Evolutionary conservation across 1,140 invertebrate species (phyloP), one percentile per base, ranked within the genome.

Genomic region (Homarus americanus): DNA sequence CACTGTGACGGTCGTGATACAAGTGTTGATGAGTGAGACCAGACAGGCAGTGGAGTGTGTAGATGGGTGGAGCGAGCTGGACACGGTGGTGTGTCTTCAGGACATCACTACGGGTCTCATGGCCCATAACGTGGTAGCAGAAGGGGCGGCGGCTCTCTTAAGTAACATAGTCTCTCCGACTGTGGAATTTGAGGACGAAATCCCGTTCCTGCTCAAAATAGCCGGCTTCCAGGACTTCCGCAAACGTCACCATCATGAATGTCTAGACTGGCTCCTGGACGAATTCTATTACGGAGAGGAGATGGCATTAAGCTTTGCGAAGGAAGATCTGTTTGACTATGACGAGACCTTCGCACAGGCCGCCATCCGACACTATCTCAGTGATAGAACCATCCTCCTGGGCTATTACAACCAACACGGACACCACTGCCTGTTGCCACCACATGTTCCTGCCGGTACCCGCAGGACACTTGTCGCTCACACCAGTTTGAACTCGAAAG

Each of bases 341-440:
- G n/a, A n/a, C n/a, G n/a, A n/a, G n/a, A n/a, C n/a, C n/a, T 80
- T 80, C 41, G 20, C 38, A 12, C 40, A 80, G 78, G 78, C 40
- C 20, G 78, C 78, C 3, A 15, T 80, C 1, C 78, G 44, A 41
- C 28, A 44, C 41, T 80, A 80, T n/a, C 1, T n/a, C 1, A 28
- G 12, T 3, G 10, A 80, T n/a, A 24, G 78, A n/a, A n/a, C 44
- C 38, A 38, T 80, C 7, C 78, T 80, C 12, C 40, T 80, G 78
- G 78, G 78, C 41, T 80, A 41, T 41, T 17, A 32, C 36, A 1
- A 41, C n/a, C 36, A 15, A 34, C 5, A 49, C 17, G 78, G 34
- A 17, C n/a, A 15, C 4, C 15, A 5, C 41, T 24, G 7, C 38
- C 15, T 53, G 32, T n/a, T 80, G 78, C 41, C 78, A 17, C 3